A percentile compares a stretch with the other conserved stretches of the same genome.
Evolutionary conservation across 2,113 vertebrate species (phyloP).

Genomic region (Pseudorhombus dupliciocellatus): DNA sequence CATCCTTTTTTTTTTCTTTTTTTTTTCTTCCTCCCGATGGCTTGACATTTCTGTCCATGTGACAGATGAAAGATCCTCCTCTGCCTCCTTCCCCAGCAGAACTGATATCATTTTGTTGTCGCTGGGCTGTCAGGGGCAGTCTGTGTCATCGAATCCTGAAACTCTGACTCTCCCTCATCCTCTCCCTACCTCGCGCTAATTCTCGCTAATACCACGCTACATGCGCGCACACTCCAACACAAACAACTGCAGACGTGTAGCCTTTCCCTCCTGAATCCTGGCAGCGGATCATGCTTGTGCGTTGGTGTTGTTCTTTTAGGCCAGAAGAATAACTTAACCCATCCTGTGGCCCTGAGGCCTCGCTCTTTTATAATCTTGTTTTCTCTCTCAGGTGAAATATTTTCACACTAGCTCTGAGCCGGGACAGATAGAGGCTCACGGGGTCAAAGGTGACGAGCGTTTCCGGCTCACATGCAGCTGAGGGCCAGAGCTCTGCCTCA

Average conservation of each 20-base stretch:
- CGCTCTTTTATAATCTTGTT: constrained; percentile 60
- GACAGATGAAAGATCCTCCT: constrained; percentile 50
- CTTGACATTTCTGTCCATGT: constrained; percentile 54
- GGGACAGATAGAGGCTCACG: constrained; percentile 49
- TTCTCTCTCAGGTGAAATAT: constrained; percentile 69
- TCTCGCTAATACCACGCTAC: constrained; percentile 3
- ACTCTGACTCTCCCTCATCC: constrained; percentile 34
- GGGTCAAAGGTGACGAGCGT: constrained; percentile 57
- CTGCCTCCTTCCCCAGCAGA: constrained; percentile 2
- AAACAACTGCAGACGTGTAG: not conserved
- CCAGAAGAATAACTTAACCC: constrained; percentile 58
- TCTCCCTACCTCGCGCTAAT: constrained; percentile 1
- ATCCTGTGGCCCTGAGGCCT: constrained; percentile 43
- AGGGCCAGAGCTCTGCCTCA: constrained; percentile 25
- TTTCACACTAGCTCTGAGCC: constrained; percentile 68
- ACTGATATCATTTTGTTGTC: constrained; percentile 50
- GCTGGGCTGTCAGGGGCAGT: constrained; percentile 36
- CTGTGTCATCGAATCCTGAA: constrained; percentile 50
- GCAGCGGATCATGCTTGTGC: constrained; percentile 20
- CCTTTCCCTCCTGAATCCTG: constrained; percentile 23
- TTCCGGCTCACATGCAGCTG: constrained; percentile 56
- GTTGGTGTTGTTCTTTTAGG: constrained; percentile 56
- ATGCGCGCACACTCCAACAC: not conserved
- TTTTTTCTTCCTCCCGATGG: constrained; percentile 19
- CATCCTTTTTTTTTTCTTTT: constrained; percentile 22